phyloP scores from a whole-genome alignment of 1,140 invertebrate species.

The Drosophila burlai region DNA sequence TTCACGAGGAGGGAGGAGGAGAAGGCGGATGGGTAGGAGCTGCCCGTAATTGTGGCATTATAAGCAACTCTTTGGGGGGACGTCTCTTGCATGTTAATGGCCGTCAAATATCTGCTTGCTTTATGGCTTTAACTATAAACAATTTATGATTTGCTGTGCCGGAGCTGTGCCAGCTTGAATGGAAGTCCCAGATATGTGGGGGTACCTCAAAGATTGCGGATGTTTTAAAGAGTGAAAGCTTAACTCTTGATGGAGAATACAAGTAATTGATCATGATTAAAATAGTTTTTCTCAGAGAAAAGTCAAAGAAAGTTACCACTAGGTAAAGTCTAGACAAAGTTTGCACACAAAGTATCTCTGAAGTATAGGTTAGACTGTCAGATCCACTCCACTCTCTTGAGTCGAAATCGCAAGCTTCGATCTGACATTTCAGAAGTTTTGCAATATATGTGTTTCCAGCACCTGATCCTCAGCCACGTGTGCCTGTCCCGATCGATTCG shows the following conservation, averaged over 20 bases:
- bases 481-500: conserved; percentile 34
- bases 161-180: conserved; percentile 11
- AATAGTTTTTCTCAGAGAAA: neutral
- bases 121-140: conserved; percentile 75
- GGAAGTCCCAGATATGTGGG: conserved; percentile 24
- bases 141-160: conserved; percentile 68
- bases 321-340: neutral
- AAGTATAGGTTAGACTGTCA: neutral
- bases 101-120: conserved; percentile 68
- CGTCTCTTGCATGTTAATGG: conserved; percentile 64
- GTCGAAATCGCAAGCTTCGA: conserved; percentile 8
- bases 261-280: conserved; percentile 7
- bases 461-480: conserved; percentile 70
- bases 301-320: neutral
- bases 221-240: conserved; percentile 7
- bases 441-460: conserved; percentile 15
- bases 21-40: conserved; percentile 25
- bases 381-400: neutral
- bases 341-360: too few species aligned
- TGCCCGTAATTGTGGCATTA: conserved; percentile 54
- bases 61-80: conserved; percentile 23
- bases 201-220: conserved; percentile 8
- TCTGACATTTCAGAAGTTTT: conserved; percentile 41
- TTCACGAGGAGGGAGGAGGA: neutral
- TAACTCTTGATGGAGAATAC: neutral